Evolutionary conservation across 2,888 invertebrate genomes (phyloP).

Genomic region (Pandemis cinnamomeana): DNA sequence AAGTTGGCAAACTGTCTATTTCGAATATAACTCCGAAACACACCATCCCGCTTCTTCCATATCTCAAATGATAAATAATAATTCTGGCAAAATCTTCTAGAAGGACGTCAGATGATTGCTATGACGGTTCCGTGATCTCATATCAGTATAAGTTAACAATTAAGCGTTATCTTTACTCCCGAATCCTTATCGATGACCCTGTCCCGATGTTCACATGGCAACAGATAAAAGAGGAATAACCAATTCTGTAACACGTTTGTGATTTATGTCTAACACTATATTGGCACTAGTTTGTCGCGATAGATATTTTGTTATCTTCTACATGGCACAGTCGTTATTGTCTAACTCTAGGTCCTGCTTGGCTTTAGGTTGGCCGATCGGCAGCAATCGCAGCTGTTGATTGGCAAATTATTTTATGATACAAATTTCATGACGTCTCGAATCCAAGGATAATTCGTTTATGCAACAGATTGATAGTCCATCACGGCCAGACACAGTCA

Average conservation of each 20-base stretch:
- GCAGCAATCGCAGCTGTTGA: too few species aligned
- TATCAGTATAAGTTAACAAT: constrained; percentile 11
- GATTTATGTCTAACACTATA: too few species aligned
- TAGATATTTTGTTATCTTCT: too few species aligned
- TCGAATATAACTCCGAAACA: constrained; percentile 23
- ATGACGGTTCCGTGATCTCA: not conserved
- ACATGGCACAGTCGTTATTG: too few species aligned
- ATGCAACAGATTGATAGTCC: constrained; percentile 30
- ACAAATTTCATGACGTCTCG: too few species aligned
- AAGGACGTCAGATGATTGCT: not conserved
- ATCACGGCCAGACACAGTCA: constrained; percentile 39
- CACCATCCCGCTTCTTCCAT: not conserved
- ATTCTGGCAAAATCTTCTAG: constrained; percentile 11
- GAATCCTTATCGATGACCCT: constrained; percentile 23
- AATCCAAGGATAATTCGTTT: too few species aligned
- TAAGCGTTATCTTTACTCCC: not conserved
- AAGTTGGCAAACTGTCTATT: constrained; percentile 33
- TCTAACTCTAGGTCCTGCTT: too few species aligned
- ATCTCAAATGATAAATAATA: constrained; percentile 16
- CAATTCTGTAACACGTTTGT: too few species aligned
- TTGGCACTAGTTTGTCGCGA: too few species aligned
- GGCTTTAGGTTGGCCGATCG: too few species aligned
- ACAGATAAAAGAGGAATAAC: not conserved
- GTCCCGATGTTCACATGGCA: constrained; percentile 21
- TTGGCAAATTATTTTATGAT: too few species aligned